Conservation (phyloP, 2,113 vertebrate species). For the Lagenorhynchus albirostris region DNA sequence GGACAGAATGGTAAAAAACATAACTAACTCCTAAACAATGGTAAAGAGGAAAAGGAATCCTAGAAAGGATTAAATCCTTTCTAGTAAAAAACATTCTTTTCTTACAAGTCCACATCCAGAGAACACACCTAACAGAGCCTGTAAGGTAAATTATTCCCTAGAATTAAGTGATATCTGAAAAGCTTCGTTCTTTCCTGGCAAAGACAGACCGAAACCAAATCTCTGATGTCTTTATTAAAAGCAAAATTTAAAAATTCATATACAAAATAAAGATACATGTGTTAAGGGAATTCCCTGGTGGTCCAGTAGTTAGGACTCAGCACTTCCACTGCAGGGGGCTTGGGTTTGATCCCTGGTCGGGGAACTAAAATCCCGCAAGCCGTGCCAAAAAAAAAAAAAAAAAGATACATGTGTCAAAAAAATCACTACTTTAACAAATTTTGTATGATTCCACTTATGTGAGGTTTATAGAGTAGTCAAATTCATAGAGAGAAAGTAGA, state of each 20-base stretch:
- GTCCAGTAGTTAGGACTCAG: too few relatives aligned
- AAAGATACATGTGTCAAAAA: not conserved
- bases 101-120: not conserved
- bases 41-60: not conserved
- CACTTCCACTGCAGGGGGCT: too few relatives aligned
- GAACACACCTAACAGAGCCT: not conserved
- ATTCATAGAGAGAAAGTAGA: not conserved
- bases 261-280: not conserved
- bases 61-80: conserved; percentile 30
- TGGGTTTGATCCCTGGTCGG: too few relatives aligned
- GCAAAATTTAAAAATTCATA: not conserved
- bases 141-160: not conserved
- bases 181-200: not conserved
- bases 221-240: not conserved
- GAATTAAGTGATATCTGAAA: conserved; percentile 15
- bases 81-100: not conserved
- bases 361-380: too few relatives aligned
- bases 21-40: not conserved
- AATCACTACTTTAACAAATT: not conserved
- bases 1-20: not conserved
- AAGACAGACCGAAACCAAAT: not conserved
- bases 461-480: not conserved
- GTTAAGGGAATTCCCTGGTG: not conserved
- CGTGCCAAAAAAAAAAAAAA: too few relatives aligned
- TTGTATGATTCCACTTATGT: not conserved